A percentile compares a stretch with the other conserved stretches of the same genome.
Conservation (phyloP, 2,113 vertebrate species). For the Myrmecobius fasciatus region DNA sequence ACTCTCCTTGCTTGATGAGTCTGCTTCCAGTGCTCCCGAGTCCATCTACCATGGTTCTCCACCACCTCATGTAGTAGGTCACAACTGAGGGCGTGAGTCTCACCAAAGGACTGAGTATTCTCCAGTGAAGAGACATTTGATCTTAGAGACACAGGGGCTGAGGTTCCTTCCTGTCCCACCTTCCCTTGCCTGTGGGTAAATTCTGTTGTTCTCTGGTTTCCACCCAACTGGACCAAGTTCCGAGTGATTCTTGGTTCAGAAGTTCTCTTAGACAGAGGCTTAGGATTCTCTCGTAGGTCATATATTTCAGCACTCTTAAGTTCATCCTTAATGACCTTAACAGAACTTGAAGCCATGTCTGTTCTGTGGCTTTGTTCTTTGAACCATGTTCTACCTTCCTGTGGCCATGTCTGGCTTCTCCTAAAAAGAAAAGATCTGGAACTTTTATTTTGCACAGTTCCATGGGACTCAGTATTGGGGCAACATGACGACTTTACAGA, state of each 20-base stretch:
- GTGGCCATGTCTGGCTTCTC: slow-evolving; percentile 62
- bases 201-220: not conserved
- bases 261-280: not conserved
- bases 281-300: not conserved
- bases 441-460: not conserved
- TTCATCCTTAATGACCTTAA: not conserved
- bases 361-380: not conserved
- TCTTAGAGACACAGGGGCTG: not conserved
- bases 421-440: slow-evolving; percentile 3
- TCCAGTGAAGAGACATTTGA: slow-evolving; percentile 62
- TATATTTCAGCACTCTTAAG: not conserved
- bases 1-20: slow-evolving; percentile 70
- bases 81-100: slow-evolving; percentile 79
- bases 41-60: slow-evolving; percentile 88
- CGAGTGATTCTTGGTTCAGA: not conserved
- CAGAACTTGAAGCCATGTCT: not conserved
- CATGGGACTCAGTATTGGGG: not conserved
- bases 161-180: not conserved
- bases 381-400: not conserved
- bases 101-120: slow-evolving; percentile 70
- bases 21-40: slow-evolving; percentile 85
- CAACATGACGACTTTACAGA: slow-evolving; percentile 19
- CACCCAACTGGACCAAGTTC: not conserved
- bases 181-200: not conserved
- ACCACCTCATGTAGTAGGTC: slow-evolving; percentile 87